Percentiles rank a stretch among this genome's conserved stretches.
These are phyloP conservation scores for Pelodytes ibericus DNA, from an alignment of 2,797 vertebrate genomes.

Conservation along the genomic window DNA sequence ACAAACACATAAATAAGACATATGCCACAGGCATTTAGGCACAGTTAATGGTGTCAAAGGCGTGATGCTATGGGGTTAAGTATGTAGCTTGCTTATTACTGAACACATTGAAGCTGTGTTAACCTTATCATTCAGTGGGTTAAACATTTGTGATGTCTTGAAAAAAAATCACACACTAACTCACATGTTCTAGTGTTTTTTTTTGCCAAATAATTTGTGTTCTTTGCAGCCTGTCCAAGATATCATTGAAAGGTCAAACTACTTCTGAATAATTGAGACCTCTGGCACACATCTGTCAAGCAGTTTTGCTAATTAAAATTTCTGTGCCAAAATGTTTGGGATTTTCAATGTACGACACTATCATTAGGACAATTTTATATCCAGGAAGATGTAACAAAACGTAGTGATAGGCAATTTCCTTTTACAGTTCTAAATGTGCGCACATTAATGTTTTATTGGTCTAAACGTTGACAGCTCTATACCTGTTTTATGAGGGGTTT, in stretches of 20 bases:
- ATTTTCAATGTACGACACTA: slow-evolving; percentile 1
- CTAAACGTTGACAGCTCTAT: background rate
- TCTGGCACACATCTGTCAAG: slow-evolving; percentile 8
- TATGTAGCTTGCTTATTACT: no score
- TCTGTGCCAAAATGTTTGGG: slow-evolving; percentile 26
- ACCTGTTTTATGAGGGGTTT: slow-evolving; percentile 10
- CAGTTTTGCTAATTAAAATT: slow-evolving; percentile 22
- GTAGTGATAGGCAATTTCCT: slow-evolving; percentile 15
- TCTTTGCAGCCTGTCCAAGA: no score
- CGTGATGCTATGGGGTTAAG: no score
- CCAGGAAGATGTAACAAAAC: slow-evolving; percentile 3
- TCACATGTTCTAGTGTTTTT: no score
- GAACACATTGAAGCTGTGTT: no score
- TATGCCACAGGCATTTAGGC: no score
- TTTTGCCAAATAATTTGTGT: no score
- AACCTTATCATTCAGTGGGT: no score
- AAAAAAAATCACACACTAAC: no score
- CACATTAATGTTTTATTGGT: background rate
- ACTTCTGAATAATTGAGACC: slow-evolving; percentile 28
- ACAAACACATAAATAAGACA: no score
- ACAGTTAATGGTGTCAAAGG: no score
- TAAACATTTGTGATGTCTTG: no score
- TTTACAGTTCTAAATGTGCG: background rate
- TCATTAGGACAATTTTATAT: slow-evolving; percentile 14
- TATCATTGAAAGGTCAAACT: slow-evolving; percentile 26